Evolutionary conservation across 2,797 vertebrate species (phyloP), one percentile per base, ranked within the genome.

Genomic region (Buceros bicornis): DNA sequence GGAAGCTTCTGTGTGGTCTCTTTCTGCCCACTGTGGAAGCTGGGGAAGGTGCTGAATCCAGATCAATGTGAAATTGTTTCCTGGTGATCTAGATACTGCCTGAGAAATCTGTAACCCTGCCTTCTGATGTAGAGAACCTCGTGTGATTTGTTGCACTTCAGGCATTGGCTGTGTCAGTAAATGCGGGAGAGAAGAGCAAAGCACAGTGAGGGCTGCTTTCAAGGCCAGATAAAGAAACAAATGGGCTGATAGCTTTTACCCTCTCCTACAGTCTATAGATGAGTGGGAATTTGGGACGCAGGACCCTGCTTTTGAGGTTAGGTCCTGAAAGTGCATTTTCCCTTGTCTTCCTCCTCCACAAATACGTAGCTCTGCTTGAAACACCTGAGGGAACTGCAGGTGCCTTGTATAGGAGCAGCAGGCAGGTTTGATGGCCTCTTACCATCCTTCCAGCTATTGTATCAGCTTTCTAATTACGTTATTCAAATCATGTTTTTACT

Each of bases 361-460:
- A 51, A 4, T 29, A 13, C 51, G 25, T 21, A 64, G 22, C 67
- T 85, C 25, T 80, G 35, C 74, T 37, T 10, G 42, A 67, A 82
- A 60, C 29, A 33, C 3, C 0, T 0, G 17, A 19, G 24, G 25
- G 50, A 60, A 69, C 47, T 25, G 42, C 19, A 76, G 19, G 5
- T 19, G 31, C 33, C 50, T 3, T 6, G 0, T 7, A 1, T 11
- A 4, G 14, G 4, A 8, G 9, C 8, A 58, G 50, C 0, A 0
- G 22, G 4, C 33, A 33, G 56, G 6, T 69, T 37, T 79, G 37
- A 17, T 51, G 31, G 29, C 26, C 57, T 61, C 26, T 61, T 37
- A 3, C 0, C 10, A 1, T 29, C 37, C n/a, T 85, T 70, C 82
- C 62, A 78, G 19, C 13, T 42, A 2, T 24, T 69, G 22, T 15